Percentiles rank a stretch among this genome's conserved stretches.
Evolutionary conservation across 2,113 vertebrate genomes (phyloP).

Genomic region (Charadrius vociferus): DNA sequence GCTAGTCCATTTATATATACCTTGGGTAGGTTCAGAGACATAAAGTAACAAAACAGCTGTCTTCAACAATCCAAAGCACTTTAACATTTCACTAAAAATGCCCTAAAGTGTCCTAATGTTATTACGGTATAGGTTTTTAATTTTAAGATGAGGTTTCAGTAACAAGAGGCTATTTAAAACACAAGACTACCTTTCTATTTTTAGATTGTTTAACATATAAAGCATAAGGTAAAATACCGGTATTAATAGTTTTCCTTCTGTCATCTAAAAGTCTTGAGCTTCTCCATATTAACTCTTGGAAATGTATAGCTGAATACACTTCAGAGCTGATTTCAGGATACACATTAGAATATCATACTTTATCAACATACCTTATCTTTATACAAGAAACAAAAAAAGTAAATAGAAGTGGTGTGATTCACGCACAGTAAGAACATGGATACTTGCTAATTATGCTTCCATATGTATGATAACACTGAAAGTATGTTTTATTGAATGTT

Average conservation of each 20-base stretch:
- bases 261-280: background rate
- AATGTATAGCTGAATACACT: background rate
- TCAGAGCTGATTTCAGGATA: background rate
- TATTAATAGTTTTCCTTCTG: background rate
- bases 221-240: background rate
- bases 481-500: background rate
- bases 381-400: background rate
- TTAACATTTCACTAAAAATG: constrained; percentile 48
- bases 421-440: background rate
- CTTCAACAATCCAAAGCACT: constrained; percentile 17
- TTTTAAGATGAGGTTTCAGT: constrained; percentile 15
- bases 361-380: background rate
- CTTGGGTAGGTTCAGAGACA: constrained; percentile 23
- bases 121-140: constrained; percentile 24
- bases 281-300: background rate
- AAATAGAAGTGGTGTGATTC: background rate
- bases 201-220: background rate
- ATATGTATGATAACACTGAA: background rate
- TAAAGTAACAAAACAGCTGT: background rate
- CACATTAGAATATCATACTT: background rate
- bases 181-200: background rate
- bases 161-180: background rate
- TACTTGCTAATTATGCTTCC: background rate
- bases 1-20: background rate
- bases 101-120: background rate